Evolutionary conservation across 2,888 invertebrate genomes (phyloP).

Genomic region (Girardia tigrina): DNA sequence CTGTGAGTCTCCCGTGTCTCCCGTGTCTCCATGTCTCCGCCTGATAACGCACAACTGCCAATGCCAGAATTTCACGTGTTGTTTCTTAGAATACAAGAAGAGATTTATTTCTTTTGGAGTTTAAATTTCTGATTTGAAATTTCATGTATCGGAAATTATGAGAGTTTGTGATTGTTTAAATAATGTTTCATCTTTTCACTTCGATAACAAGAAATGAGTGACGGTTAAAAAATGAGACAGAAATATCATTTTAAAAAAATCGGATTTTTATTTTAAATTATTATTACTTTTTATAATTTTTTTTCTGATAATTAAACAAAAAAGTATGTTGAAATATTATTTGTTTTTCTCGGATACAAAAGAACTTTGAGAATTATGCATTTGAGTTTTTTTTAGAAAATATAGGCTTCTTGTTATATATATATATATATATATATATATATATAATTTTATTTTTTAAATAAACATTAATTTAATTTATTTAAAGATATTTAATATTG

Average conservation of each 20-base stretch:
- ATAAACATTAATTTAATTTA: too few species aligned
- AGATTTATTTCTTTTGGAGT: background rate
- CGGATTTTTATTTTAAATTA: background rate
- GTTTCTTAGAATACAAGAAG: background rate
- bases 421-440: too few species aligned
- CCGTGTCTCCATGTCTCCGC: background rate
- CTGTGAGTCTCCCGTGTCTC: too few species aligned
- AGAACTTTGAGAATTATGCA: background rate
- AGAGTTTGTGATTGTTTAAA: constrained; percentile 14
- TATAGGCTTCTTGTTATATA: too few species aligned
- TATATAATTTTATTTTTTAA: too few species aligned
- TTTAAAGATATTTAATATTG: too few species aligned
- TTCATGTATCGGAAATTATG: background rate
- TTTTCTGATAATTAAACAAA: background rate
- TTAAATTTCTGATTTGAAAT: background rate
- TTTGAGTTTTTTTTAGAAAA: background rate
- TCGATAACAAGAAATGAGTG: constrained; percentile 5
- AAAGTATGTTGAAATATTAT: too few species aligned
- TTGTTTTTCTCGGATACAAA: too few species aligned
- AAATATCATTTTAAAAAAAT: background rate
- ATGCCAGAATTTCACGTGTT: background rate
- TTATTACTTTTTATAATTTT: background rate
- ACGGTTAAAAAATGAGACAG: background rate
- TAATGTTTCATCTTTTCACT: background rate
- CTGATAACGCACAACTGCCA: background rate